Evolutionary conservation across 2,888 invertebrate species (phyloP).

Genomic region (Troilus luridus): DNA sequence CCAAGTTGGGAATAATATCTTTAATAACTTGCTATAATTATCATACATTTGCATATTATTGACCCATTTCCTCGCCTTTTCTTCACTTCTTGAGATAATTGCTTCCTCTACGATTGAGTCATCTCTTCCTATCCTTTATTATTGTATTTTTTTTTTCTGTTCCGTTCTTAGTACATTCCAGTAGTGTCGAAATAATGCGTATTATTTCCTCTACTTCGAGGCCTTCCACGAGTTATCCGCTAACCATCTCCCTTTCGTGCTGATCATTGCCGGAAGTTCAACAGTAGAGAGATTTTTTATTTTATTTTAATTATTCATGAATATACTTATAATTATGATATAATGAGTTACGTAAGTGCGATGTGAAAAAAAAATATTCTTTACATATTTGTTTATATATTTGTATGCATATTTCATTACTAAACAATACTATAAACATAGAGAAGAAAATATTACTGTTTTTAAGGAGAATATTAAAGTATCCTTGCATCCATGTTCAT

Average conservation of each 20-base stretch:
- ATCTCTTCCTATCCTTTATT: not conserved
- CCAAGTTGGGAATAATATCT: conserved; percentile 7
- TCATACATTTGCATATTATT: conserved; percentile 40
- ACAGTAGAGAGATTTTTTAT: not conserved
- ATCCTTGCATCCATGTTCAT: too few species aligned
- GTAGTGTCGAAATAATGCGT: conserved; percentile 18
- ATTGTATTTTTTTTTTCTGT: conserved; percentile 22
- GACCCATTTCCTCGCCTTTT: conserved; percentile 51
- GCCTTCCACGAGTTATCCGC: not conserved
- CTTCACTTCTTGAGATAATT: not conserved
- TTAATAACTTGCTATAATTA: not conserved
- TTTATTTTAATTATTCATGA: conserved; percentile 8
- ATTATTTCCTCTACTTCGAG: conserved; percentile 5
- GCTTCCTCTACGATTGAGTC: conserved; percentile 37
- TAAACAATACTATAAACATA: too few species aligned
- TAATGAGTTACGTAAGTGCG: not conserved
- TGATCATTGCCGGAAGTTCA: not conserved
- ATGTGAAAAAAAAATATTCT: not conserved
- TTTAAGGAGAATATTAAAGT: too few species aligned
- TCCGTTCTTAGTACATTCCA: conserved; percentile 24
- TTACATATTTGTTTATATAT: too few species aligned
- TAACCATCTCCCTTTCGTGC: not conserved
- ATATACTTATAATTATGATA: not conserved
- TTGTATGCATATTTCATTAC: too few species aligned
- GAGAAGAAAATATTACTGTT: too few species aligned